Percentiles rank a stretch among this genome's conserved stretches.
Evolutionary conservation across 92 coral and sea anemone genomes (phyloP).

Genomic region (Porites evermanni): DNA sequence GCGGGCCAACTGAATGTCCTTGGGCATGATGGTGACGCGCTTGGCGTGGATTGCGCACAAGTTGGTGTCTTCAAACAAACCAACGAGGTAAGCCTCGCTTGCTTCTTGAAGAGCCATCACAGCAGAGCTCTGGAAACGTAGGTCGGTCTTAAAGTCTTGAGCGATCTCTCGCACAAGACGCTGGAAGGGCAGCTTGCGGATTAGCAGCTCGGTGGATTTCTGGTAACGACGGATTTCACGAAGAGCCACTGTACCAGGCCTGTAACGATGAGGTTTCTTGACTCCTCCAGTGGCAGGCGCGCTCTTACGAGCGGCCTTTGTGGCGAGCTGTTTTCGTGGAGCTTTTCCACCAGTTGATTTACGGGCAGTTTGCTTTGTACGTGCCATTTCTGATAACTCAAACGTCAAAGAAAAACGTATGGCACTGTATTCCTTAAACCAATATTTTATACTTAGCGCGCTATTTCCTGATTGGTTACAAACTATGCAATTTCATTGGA

Average conservation of each 20-base stretch:
- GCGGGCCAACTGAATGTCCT: slow-evolving; percentile 98
- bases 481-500: no score
- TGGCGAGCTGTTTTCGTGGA: slow-evolving; percentile 93
- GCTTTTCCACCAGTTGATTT: slow-evolving; percentile 93
- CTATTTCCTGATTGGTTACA: no score
- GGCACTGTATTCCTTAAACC: no score
- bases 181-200: slow-evolving; percentile 89
- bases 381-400: slow-evolving; percentile 53
- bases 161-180: slow-evolving; percentile 88
- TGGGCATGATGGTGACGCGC: slow-evolving; percentile 99
- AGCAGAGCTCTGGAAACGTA: slow-evolving; percentile 93
- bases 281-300: slow-evolving; percentile 89
- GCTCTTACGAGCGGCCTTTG: slow-evolving; percentile 88
- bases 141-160: slow-evolving; percentile 85
- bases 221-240: slow-evolving; percentile 92
- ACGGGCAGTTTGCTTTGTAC: slow-evolving; percentile 88
- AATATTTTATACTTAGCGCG: no score
- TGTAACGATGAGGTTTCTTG: slow-evolving; percentile 86
- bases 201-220: slow-evolving; percentile 82
- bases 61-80: slow-evolving; percentile 98
- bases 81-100: slow-evolving; percentile 97
- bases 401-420: no score
- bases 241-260: slow-evolving; percentile 89
- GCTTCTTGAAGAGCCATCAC: slow-evolving; percentile 98
- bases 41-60: slow-evolving; percentile 99